A percentile compares a stretch with the other conserved stretches of the same genome.
phyloP scores from a whole-genome alignment of 2,888 invertebrate genomes.

The Drosophila dives region DNA sequence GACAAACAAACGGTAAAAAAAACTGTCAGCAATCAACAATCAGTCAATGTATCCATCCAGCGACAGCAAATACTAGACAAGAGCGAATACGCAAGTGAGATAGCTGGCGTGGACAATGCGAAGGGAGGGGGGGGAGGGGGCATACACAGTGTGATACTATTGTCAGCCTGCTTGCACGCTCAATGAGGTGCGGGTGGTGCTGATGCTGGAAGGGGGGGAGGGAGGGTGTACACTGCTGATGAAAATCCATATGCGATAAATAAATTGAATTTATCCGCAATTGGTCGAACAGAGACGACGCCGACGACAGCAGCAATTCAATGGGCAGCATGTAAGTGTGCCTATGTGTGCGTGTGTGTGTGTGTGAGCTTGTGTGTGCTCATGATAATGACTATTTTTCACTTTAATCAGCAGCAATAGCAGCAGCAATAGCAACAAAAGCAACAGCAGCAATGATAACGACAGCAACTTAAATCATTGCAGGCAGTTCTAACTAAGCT shows the following conservation, averaged over 20 bases:
- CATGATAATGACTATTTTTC: slow-evolving; percentile 66
- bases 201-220: background rate
- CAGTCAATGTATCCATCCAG: slow-evolving; percentile 63
- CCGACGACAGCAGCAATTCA: slow-evolving; percentile 27
- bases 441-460: slow-evolving; percentile 39
- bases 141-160: slow-evolving; percentile 13
- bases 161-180: slow-evolving; percentile 31
- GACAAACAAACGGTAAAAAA: background rate
- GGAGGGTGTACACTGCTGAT: slow-evolving; percentile 47
- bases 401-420: slow-evolving; percentile 68
- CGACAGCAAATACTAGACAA: slow-evolving; percentile 47
- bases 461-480: slow-evolving; percentile 72
- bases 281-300: slow-evolving; percentile 69
- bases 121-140: background rate
- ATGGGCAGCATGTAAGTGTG: slow-evolving; percentile 23
- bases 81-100: slow-evolving; percentile 31
- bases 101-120: background rate
- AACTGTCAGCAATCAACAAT: slow-evolving; percentile 68
- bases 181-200: slow-evolving; percentile 4
- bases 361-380: slow-evolving; percentile 27
- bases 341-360: slow-evolving; percentile 17
- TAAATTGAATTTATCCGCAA: slow-evolving; percentile 83
- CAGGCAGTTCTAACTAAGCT: slow-evolving; percentile 74
- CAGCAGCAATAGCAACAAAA: slow-evolving; percentile 32
- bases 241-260: slow-evolving; percentile 82